These are phyloP conservation scores for Heliconius melpomene DNA, from an alignment of 1,140 invertebrate genomes.

Conservation along the genomic window DNA sequence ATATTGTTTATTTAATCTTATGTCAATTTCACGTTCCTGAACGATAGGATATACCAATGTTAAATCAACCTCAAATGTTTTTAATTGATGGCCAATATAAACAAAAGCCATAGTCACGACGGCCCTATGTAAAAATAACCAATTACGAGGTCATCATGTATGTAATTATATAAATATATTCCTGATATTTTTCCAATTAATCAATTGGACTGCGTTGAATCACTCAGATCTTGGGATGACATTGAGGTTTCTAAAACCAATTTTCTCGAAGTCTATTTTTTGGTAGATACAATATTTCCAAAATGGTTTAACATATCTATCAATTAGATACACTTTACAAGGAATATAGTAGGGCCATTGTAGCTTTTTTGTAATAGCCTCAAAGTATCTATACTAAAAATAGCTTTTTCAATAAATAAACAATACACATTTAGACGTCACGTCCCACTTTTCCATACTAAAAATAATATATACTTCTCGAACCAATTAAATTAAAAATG, in stretches of 20 bases:
- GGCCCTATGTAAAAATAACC: not conserved
- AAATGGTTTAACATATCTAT: no score
- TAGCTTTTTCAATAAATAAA: not conserved
- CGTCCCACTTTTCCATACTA: not conserved
- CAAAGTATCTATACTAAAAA: not conserved
- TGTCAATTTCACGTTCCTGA: not conserved
- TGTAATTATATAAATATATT: not conserved
- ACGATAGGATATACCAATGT: not conserved
- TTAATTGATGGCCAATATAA: slow-evolving; percentile 35
- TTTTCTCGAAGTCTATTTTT: no score
- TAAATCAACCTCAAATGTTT: slow-evolving; percentile 21
- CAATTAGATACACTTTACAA: not conserved
- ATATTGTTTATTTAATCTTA: not conserved
- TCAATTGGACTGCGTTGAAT: no score
- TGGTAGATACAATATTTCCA: no score
- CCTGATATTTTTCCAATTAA: no score
- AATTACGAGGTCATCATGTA: not conserved
- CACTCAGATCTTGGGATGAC: no score
- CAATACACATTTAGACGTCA: not conserved
- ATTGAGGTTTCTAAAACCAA: no score
- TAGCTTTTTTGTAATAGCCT: not conserved
- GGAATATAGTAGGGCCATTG: not conserved
- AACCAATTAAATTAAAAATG: slow-evolving; percentile 1
- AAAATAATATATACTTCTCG: not conserved
- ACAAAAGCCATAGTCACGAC: slow-evolving; percentile 13